These are phyloP conservation scores for Hydrochoerus hydrochaeris DNA, from an alignment of 2,113 vertebrate genomes.

Conservation along the genomic window DNA sequence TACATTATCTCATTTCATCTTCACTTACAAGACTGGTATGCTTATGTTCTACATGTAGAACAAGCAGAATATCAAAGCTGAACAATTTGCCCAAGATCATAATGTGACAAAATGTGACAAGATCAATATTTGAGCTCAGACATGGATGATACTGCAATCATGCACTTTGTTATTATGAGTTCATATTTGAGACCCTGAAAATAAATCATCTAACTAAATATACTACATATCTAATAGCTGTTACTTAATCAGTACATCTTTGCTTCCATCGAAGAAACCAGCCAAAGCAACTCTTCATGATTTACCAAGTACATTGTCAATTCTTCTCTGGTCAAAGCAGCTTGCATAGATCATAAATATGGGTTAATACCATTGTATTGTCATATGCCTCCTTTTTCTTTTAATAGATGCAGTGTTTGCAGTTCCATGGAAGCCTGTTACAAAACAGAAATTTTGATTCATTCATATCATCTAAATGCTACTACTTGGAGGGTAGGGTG, in stretches of 20 bases:
- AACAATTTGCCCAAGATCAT: neutral
- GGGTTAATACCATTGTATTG: neutral
- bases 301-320: neutral
- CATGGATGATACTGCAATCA: neutral
- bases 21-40: neutral
- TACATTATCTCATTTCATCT: neutral
- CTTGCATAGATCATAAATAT: neutral
- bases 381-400: neutral
- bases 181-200: neutral
- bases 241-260: neutral
- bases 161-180: neutral
- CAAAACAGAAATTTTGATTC: neutral
- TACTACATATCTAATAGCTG: neutral
- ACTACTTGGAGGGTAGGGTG: neutral
- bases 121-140: neutral
- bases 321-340: neutral
- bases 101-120: neutral
- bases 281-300: neutral
- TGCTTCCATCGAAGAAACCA: neutral
- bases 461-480: neutral
- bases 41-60: neutral
- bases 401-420: neutral
- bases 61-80: neutral
- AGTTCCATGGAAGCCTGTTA: neutral
- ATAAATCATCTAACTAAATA: neutral